Evolutionary conservation across 2,888 invertebrate species (phyloP).

Genomic region (Ypsolopha sequella): DNA sequence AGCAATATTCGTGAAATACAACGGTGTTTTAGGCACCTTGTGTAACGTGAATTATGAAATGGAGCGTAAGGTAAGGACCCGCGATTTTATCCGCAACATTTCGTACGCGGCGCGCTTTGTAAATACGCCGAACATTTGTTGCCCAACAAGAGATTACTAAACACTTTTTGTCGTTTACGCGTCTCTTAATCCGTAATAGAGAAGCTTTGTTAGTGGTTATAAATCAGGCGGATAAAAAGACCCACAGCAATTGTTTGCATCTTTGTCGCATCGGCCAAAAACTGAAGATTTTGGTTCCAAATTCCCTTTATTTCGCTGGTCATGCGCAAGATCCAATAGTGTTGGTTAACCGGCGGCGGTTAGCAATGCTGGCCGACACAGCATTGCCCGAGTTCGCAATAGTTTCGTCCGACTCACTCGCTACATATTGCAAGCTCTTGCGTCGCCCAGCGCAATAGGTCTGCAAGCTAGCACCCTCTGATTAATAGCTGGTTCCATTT

Average conservation of each 20-base stretch:
- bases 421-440: slow-evolving; percentile 66
- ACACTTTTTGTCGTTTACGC: slow-evolving; percentile 34
- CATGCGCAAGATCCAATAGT: slow-evolving; percentile 42
- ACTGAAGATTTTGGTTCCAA: background rate
- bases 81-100: slow-evolving; percentile 30
- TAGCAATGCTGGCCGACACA: slow-evolving; percentile 35
- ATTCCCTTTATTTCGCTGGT: slow-evolving; percentile 3
- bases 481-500: slow-evolving; percentile 27
- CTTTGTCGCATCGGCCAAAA: background rate
- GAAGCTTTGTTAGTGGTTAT: background rate
- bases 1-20: slow-evolving; percentile 19
- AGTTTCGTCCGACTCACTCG: slow-evolving; percentile 26
- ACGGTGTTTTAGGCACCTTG: slow-evolving; percentile 36
- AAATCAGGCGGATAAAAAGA: background rate
- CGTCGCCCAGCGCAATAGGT: slow-evolving; percentile 26
- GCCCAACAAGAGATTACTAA: slow-evolving; percentile 30
- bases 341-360: slow-evolving; percentile 44
- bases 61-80: slow-evolving; percentile 38
- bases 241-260: background rate
- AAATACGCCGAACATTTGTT: slow-evolving; percentile 27
- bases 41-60: slow-evolving; percentile 58
- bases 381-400: slow-evolving; percentile 45
- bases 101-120: slow-evolving; percentile 39
- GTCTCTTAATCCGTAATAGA: slow-evolving; percentile 14
- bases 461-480: slow-evolving; percentile 36